Conservation (phyloP, 2,797 vertebrate genomes). For the Spinus olivaceus region DNA sequence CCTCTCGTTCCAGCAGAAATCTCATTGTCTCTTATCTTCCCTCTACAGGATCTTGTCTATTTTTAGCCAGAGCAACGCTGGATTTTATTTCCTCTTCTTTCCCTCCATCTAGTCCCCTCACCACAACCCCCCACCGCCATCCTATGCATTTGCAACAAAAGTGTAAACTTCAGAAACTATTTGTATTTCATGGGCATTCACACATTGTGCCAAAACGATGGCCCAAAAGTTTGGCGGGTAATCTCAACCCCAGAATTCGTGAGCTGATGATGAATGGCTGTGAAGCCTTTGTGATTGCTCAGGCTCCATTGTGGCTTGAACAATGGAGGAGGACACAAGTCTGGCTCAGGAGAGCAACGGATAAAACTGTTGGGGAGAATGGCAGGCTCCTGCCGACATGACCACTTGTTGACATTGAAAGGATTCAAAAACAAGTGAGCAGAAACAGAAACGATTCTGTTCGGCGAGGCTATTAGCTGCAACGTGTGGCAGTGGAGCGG, state of each 20-base stretch:
- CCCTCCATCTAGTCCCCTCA: not conserved
- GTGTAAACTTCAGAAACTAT: slow-evolving; percentile 56
- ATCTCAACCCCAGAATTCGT: slow-evolving; percentile 69
- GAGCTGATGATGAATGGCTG: slow-evolving; percentile 96
- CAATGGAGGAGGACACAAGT: slow-evolving; percentile 90
- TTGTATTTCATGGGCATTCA: slow-evolving; percentile 52
- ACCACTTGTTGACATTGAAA: slow-evolving; percentile 83
- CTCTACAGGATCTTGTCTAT: not conserved
- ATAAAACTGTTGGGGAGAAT: slow-evolving; percentile 87
- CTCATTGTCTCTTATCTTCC: slow-evolving; percentile 28
- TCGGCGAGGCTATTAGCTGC: slow-evolving; percentile 81
- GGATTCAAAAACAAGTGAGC: slow-evolving; percentile 87
- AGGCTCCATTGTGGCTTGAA: slow-evolving; percentile 86
- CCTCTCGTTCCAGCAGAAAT: not conserved
- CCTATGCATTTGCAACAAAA: slow-evolving; percentile 2
- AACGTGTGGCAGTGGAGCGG: slow-evolving; percentile 90
- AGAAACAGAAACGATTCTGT: slow-evolving; percentile 86
- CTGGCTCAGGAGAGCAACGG: slow-evolving; percentile 93
- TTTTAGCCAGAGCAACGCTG: not conserved
- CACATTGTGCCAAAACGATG: slow-evolving; percentile 50
- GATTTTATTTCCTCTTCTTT: slow-evolving; percentile 20
- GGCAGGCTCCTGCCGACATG: slow-evolving; percentile 81
- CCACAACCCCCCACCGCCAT: not conserved
- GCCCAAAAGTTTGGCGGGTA: slow-evolving; percentile 78
- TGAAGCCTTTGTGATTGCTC: slow-evolving; percentile 99